Conservation (phyloP, 2,888 invertebrate genomes). For the Oxytorus armatus region DNA sequence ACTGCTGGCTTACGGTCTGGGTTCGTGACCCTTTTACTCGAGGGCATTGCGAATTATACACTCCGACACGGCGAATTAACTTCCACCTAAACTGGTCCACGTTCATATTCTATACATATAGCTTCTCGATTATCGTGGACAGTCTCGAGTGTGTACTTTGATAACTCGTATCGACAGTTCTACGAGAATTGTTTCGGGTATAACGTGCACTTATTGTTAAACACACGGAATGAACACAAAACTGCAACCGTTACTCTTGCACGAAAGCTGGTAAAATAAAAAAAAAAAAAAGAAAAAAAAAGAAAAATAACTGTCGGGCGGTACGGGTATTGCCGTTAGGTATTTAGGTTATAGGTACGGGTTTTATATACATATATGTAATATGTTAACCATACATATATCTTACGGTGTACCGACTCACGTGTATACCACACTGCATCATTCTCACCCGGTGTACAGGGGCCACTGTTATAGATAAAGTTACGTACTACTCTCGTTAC, state of each 20-base stretch:
- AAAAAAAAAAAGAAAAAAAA: too few relatives aligned
- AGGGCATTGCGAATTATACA: constrained; percentile 29
- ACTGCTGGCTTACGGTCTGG: constrained; percentile 16
- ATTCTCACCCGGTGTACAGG: constrained; percentile 22
- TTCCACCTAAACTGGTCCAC: constrained; percentile 5
- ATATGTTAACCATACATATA: constrained; percentile 16
- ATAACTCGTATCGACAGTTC: constrained; percentile 38
- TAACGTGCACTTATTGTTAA: constrained; percentile 14
- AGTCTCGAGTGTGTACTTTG: constrained; percentile 39
- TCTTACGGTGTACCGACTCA: constrained; percentile 26
- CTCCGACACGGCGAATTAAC: constrained; percentile 49
- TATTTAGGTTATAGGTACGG: not conserved
- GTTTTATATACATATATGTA: not conserved
- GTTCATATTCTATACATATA: not conserved
- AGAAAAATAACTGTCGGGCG: too few relatives aligned
- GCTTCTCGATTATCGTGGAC: constrained; percentile 1
- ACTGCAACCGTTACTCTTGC: not conserved
- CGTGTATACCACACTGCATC: constrained; percentile 32
- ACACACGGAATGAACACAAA: constrained; percentile 4
- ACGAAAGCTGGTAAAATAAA: constrained; percentile 38
- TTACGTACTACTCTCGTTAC: constrained; percentile 30
- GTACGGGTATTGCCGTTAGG: too few relatives aligned
- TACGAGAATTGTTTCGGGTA: constrained; percentile 4
- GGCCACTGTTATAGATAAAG: constrained; percentile 49
- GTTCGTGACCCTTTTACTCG: constrained; percentile 28